A percentile compares a stretch with the other conserved stretches of the same genome.
Evolutionary conservation across 2,113 vertebrate species (phyloP).

Genomic region (Grammomys surdaster): DNA sequence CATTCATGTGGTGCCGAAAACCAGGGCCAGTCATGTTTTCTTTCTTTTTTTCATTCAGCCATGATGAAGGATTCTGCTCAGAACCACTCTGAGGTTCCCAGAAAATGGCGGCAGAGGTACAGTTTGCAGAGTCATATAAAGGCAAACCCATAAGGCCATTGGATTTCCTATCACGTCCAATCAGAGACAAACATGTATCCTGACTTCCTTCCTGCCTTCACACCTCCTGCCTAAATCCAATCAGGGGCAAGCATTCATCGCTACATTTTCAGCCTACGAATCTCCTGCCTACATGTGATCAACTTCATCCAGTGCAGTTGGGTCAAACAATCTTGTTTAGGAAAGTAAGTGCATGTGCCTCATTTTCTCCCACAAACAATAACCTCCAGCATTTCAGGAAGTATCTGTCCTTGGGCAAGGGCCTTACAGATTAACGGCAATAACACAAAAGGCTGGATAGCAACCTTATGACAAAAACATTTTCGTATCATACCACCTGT

Average conservation of each 20-base stretch:
- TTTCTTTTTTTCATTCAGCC: background rate
- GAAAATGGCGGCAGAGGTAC: background rate
- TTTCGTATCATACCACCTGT: too few species aligned
- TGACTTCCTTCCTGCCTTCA: background rate
- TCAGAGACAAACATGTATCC: background rate
- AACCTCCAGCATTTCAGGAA: too few species aligned
- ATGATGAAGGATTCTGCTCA: background rate
- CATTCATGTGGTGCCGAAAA: background rate
- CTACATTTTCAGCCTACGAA: too few species aligned
- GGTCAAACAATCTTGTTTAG: too few species aligned
- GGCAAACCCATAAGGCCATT: background rate
- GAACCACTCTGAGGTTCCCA: too few species aligned
- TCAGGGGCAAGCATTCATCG: too few species aligned
- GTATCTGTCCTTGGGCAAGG: too few species aligned
- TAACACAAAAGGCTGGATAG: background rate
- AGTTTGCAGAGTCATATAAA: background rate
- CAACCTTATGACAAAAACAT: background rate
- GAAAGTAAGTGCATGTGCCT: too few species aligned
- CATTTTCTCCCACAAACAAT: too few species aligned
- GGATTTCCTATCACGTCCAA: background rate
- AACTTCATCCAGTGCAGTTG: too few species aligned
- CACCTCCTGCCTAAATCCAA: too few species aligned
- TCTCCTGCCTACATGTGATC: too few species aligned
- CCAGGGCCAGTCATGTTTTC: background rate
- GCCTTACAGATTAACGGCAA: background rate